Base-by-base conservation (phyloP, 2,797 vertebrate genomes). In the Distichodus sexfasciatus region DNA sequence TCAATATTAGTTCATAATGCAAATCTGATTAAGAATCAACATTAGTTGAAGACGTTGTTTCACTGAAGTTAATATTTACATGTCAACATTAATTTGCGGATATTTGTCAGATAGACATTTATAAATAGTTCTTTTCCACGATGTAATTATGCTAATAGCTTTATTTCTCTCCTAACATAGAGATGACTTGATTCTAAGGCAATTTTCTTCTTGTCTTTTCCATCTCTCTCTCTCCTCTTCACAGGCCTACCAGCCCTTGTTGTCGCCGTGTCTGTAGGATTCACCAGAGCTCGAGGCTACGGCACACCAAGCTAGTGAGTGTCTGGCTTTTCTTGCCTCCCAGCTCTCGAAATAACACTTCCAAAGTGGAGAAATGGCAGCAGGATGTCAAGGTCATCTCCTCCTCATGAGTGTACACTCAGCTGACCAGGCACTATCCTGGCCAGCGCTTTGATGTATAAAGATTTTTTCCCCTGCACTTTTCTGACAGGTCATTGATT, bases 261-360 rank as follows among this genome's bases (percentile, higher is more conserved):
- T 74, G 97, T 99, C 61, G 97, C 97, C 0, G 95, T 99, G 83
- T 99, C 97, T 0, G 96, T 99, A 0, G 97, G 97, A 81, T 99
- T 99, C 85, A 99, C 96, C 9, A 90, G 96, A 87, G 96, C 97
- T 36, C 94, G 98, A 91, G 97, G 97, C 86, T 99, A 99, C 0
- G 96, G 97, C 74, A 99, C 97, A 1, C 83, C 93, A 15, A 98
- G 90, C 92, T 99, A 99, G 96, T 99, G 91, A 89, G 97, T 96
- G 84, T 59, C 14, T 44, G 58, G n/a, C 6, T 14, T 21, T 8
- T 2, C 11, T 57, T 19, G n/a, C 21, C 9, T 35, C 10, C 7
- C 9, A 38, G n/a, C 28, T 54, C 2, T 9, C 2, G 4, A 21
- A 10, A 35, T 17, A 24, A 17, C 14, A 0, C 12, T 29, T n/a